Base-by-base conservation (phyloP, 2,113 vertebrate genomes). In the Gymnorhina tibicen region DNA sequence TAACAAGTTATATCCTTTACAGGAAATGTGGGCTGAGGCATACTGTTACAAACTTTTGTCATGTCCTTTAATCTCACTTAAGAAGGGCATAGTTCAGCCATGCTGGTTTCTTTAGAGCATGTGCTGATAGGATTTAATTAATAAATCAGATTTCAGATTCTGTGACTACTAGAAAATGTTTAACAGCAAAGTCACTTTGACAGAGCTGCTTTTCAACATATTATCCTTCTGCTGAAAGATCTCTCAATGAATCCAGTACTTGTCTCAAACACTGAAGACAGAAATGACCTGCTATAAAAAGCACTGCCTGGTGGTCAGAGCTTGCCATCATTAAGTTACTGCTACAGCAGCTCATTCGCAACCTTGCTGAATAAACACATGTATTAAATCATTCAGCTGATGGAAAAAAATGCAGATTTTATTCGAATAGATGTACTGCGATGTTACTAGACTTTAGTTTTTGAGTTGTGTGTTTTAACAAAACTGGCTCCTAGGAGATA, bases 71-170 rank as follows among this genome's bases (percentile, higher is more conserved):
- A 75, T 92, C 79, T 93, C 60, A 42, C 66, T 87, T 78, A 84
- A 49, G n/a, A 73, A 81, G 79, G 82, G 72, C 81, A 87, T 41
- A 81, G 93, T 88, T 95, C 68, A 95, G 49, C 69, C 37, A 60
- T 24, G 55, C 82, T 86, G 59, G 27, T 89, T 93, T 83, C 73
- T 91, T 87, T 84, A 77, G 64, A 95, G 80, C 62, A 55, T 70
- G 80, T 80, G 87, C 80, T 95, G 96, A 93, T 88, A 88, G n/a
- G 49, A 86, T 75, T 90, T 87, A 88, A 96, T 96, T 95, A 96
- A 90, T 74, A 91, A 96, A 93, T 59, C 72, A 96, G 63, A 87
- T 87, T 95, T 73, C 53, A 66, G 59, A 42, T 89, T 92, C 75
- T 68, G 47, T 49, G 75, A 82, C 85, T 74, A n/a, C 44, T 90